Base-by-base conservation (phyloP, 2,888 invertebrate species). In the Meteorus cinctellus region DNA sequence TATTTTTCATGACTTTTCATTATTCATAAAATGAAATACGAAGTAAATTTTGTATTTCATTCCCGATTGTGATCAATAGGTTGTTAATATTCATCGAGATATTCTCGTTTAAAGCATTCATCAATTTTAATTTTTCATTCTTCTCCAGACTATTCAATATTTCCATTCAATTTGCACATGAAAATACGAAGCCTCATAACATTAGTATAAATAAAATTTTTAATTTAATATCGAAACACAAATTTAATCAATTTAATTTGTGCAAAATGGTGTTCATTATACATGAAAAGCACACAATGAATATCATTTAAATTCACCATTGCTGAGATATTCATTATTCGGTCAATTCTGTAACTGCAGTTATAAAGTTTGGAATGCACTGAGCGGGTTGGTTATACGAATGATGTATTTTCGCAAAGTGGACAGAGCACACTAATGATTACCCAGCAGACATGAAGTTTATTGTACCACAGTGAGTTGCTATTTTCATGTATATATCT, bases 321-420 rank as follows among this genome's bases (percentile, higher is more conserved):
- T 48, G n/a, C 4, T 48, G 65, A 63, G 71, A 72, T 24, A n/a
- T 72, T 62, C 27, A 41, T 24, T 27, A 45, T 63, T 48, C n/a
- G 29, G 45, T 31, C 12, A 3, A 41, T 24, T 62, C 31, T 8
- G 29, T 41, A 45, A 51, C 10, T 31, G 10, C 8, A 19, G 4
- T 8, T 55, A 55, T 55, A 19, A 55, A 55, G 19, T n/a, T 55
- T 8, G 1, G 19, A 29, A 70, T 34, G 59, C 6, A 19, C 51
- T 36, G 14, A 63, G 16, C 41, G n/a, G n/a, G 62, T 27, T 16
- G 14, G 24, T 41, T 66, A 66, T n/a, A 63, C 55, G 63, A 48
- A 72, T 63, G 29, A 63, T 72, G 24, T 29, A 72, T 45, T 72
- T 59, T 72, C 29, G 24, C 19, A 63, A 45, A 41, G 41, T 62